Percentiles rank a stretch among this genome's conserved stretches.
Evolutionary conservation across 1,140 invertebrate species (phyloP).

Genomic region (Diabrotica undecimpunctata): DNA sequence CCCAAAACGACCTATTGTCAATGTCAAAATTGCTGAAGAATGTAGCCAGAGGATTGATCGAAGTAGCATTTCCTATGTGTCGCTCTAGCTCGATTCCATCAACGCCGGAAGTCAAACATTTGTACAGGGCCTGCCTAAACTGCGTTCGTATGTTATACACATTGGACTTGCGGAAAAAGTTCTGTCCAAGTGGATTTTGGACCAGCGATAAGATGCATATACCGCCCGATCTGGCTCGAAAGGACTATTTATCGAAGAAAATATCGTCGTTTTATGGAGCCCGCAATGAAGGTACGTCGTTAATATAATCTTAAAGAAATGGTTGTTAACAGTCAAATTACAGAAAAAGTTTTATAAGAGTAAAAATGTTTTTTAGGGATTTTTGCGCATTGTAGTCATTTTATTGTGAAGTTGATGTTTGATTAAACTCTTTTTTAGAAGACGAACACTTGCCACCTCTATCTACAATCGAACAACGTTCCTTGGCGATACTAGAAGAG

Average conservation of each 20-base stretch:
- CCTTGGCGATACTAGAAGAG: slow-evolving; percentile 82
- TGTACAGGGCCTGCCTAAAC: slow-evolving; percentile 42
- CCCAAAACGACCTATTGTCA: slow-evolving; percentile 59
- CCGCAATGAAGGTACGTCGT: neutral
- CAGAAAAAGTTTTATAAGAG: neutral
- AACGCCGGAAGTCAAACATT: slow-evolving; percentile 42
- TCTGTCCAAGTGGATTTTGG: slow-evolving; percentile 77
- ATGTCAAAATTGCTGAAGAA: slow-evolving; percentile 70
- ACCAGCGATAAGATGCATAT: slow-evolving; percentile 66
- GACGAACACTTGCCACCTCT: slow-evolving; percentile 74
- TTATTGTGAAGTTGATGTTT: too few relatives aligned
- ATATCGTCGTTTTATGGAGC: slow-evolving; percentile 48
- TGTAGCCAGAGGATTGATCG: slow-evolving; percentile 83
- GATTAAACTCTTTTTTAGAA: slow-evolving; percentile 22
- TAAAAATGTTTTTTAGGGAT: neutral
- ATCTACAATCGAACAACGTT: slow-evolving; percentile 83
- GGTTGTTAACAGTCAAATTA: too few relatives aligned
- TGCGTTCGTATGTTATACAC: slow-evolving; percentile 44
- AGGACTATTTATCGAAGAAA: slow-evolving; percentile 57
- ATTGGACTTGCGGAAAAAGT: slow-evolving; percentile 56
- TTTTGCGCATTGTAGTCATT: too few relatives aligned
- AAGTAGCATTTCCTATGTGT: slow-evolving; percentile 82
- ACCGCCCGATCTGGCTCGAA: slow-evolving; percentile 60
- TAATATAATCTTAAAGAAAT: neutral
- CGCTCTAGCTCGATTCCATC: slow-evolving; percentile 35